Base-by-base conservation (phyloP, 2,888 invertebrate genomes). In the Tachystola acroxantha region DNA sequence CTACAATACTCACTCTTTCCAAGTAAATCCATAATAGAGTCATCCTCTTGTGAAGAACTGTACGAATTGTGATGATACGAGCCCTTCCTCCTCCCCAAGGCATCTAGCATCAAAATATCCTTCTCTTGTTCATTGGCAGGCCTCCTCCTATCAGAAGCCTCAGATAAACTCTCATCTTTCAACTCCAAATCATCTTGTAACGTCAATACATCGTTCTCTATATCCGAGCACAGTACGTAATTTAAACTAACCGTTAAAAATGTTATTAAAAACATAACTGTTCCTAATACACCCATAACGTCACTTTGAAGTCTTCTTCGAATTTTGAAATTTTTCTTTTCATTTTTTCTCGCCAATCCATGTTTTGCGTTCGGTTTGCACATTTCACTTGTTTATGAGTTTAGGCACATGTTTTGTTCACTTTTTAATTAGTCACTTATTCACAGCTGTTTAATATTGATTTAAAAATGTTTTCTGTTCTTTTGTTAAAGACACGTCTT, bases 1-100 rank as follows among this genome's bases (percentile, higher is more conserved):
- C n/a, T n/a, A n/a, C n/a, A 41, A 45, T 64, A 85, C 91, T 86
- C 90, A 95, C 95, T 95, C 91, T 94, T 91, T 44, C 94, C 94
- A 60, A 95, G 84, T 88, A 95, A 91, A 70, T 95, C 94, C 89
- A 95, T 93, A 45, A 95, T 91, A 32, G 93, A 92, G 55, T 91
- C 90, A 54, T 93, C 91, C 42, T 88, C 87, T 37, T 89, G 89
- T 1, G 84, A 69, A 0, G 77, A 61, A 12, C 72, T 63, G 33
- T 80, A 74, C 0, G 64, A 57, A 11, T 41, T 41, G 38, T 57
- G 67, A 10, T 89, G 84, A 40, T 89, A 78, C 7, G 89, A 85
- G 4, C 89, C 88, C 44, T 89, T 89, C 48, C 93, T 89, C 35
- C 93, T 89, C 1, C 92, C 92, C 29, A 94, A 69, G 0, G 93